phyloP scores from a whole-genome alignment of 1,140 invertebrate species.

The Drosophila bifasciata region DNA sequence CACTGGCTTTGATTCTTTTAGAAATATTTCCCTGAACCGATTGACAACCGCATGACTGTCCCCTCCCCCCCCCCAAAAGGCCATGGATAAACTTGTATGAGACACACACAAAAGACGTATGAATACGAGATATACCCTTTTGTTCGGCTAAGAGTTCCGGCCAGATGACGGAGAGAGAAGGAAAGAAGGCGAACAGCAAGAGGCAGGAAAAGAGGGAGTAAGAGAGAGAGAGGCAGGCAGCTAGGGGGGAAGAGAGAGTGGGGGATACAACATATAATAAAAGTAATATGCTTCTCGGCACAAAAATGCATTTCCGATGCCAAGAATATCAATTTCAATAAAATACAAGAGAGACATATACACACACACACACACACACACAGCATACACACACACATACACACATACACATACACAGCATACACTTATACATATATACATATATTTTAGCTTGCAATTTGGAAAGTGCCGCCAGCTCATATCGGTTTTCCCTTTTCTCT shows the following conservation, averaged over 20 bases:
- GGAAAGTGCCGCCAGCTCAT: constrained; percentile 49
- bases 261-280: constrained; percentile 76
- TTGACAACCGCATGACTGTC: too few species aligned
- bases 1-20: too few species aligned
- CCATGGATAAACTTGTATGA: too few species aligned
- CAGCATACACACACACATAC: background rate
- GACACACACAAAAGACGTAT: too few species aligned
- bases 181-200: too few species aligned
- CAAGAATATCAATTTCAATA: constrained; percentile 82
- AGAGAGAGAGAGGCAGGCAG: background rate
- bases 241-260: background rate
- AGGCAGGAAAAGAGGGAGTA: too few species aligned
- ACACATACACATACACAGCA: too few species aligned
- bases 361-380: constrained; percentile 18
- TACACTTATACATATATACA: constrained; percentile 37
- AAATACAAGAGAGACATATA: constrained; percentile 65
- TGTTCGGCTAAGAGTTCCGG: too few species aligned
- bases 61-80: too few species aligned
- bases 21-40: too few species aligned
- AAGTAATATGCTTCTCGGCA: constrained; percentile 80
- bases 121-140: too few species aligned
- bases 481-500: constrained; percentile 50
- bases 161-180: too few species aligned
- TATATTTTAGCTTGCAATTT: constrained; percentile 63
- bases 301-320: constrained; percentile 76